A percentile compares a stretch with the other conserved stretches of the same genome.
Conservation (phyloP, 2,888 invertebrate species). For the Hypsopygia costalis region DNA sequence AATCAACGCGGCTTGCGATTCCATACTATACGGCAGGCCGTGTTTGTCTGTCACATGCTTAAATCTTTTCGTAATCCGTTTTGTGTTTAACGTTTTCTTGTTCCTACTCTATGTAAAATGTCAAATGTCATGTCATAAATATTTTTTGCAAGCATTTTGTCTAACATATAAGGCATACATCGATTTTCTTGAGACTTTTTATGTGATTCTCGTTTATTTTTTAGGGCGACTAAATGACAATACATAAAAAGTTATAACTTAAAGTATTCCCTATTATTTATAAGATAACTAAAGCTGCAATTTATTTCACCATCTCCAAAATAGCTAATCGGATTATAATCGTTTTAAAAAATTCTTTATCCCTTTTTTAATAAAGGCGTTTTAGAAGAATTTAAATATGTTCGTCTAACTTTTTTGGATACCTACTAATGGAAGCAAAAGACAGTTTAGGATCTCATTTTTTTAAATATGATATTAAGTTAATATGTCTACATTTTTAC, state of each 20-base stretch:
- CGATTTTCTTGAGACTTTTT: constrained; percentile 36
- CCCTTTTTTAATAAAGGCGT: constrained; percentile 51
- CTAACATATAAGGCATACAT: constrained; percentile 14
- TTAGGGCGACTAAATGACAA: constrained; percentile 80
- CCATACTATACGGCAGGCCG: too few relatives aligned
- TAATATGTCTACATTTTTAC: too few relatives aligned
- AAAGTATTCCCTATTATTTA: constrained; percentile 66
- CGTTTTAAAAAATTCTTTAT: constrained; percentile 35
- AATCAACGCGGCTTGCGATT: too few relatives aligned
- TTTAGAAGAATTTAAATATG: constrained; percentile 40
- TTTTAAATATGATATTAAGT: constrained; percentile 3
- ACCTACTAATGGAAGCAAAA: constrained; percentile 14
- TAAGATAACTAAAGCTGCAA: constrained; percentile 43
- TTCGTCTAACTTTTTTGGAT: constrained; percentile 34
- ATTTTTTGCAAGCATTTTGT: constrained; percentile 14
- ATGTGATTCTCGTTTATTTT: constrained; percentile 77
- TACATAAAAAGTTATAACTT: constrained; percentile 69
- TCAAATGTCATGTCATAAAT: constrained; percentile 14
- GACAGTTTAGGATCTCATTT: constrained; percentile 25
- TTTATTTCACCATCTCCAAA: constrained; percentile 22
- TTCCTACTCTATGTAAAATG: constrained; percentile 27
- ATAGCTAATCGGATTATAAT: constrained; percentile 32
- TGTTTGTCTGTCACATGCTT: too few relatives aligned
- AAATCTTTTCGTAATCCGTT: constrained; percentile 40
- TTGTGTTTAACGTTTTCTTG: constrained; percentile 35